These are phyloP conservation scores for Amphiura filiformis DNA, from an alignment of 35 echinoderm and acorn worm genomes.

Conservation along the genomic window DNA sequence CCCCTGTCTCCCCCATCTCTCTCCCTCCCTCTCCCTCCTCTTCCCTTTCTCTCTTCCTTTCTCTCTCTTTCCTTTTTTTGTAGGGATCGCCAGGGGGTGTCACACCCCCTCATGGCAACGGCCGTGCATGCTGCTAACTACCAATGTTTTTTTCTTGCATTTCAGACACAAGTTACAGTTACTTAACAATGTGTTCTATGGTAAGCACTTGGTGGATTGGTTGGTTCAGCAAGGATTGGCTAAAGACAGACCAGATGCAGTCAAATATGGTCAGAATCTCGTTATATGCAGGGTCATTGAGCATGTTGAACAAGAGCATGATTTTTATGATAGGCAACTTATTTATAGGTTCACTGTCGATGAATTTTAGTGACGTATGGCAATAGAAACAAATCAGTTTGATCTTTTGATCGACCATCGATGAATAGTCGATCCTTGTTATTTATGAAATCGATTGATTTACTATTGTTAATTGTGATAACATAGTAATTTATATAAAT, in stretches of 20 bases:
- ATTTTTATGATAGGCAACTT: slow-evolving; percentile 53
- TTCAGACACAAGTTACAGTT: background rate
- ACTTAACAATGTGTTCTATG: slow-evolving; percentile 50
- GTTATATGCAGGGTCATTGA: slow-evolving; percentile 48
- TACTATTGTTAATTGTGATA: too few relatives aligned
- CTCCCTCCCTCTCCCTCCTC: too few relatives aligned
- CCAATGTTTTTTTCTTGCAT: background rate
- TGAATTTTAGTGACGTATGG: background rate
- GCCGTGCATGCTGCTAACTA: background rate
- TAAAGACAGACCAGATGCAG: slow-evolving; percentile 40
- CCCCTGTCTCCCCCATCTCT: background rate
- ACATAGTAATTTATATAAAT: too few relatives aligned
- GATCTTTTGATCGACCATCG: too few relatives aligned
- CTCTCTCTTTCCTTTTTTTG: background rate
- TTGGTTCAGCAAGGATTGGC: slow-evolving; percentile 64
- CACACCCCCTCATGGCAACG: background rate
- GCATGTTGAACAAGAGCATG: slow-evolving; percentile 47
- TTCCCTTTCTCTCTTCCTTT: background rate
- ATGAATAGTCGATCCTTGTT: too few relatives aligned
- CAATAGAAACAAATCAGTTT: too few relatives aligned
- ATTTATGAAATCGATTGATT: too few relatives aligned
- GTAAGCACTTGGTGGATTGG: slow-evolving; percentile 57
- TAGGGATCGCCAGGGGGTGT: background rate
- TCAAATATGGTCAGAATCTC: slow-evolving; percentile 50
- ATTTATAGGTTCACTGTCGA: slow-evolving; percentile 32